phyloP scores from a whole-genome alignment of 2,797 vertebrate species.

The Tachyglossus aculeatus region DNA sequence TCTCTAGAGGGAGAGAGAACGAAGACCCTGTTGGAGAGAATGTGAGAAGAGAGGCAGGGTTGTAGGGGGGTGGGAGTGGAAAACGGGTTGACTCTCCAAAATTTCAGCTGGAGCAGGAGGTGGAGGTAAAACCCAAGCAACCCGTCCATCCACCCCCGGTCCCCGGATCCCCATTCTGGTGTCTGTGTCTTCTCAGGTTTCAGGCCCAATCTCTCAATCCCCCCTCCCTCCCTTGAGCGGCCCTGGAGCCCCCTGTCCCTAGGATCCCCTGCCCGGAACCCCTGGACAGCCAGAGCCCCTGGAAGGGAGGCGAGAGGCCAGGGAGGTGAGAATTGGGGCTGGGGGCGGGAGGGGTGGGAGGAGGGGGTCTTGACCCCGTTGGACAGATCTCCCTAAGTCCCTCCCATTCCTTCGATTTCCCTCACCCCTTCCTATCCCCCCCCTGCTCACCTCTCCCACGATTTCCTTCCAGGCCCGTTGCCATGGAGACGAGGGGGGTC shows the following conservation, averaged over 20 bases:
- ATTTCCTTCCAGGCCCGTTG: rapidly evolving
- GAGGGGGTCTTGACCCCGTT: not conserved
- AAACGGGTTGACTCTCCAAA: too few relatives aligned
- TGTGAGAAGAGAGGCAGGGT: too few relatives aligned
- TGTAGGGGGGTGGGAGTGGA: too few relatives aligned
- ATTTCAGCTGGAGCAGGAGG: too few relatives aligned
- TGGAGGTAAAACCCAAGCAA: too few relatives aligned
- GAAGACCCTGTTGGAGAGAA: too few relatives aligned
- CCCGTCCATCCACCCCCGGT: too few relatives aligned
- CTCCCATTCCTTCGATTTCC: not conserved
- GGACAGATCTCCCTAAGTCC: not conserved
- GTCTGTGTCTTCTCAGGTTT: not conserved
- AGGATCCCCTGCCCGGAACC: not conserved
- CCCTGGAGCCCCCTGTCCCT: not conserved
- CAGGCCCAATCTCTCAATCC: not conserved
- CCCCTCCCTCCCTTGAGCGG: not conserved
- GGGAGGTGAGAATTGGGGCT: too few relatives aligned
- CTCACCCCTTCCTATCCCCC: not conserved
- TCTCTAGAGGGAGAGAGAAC: too few relatives aligned
- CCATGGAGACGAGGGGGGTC: too few relatives aligned
- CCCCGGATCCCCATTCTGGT: too few relatives aligned
- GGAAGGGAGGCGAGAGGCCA: not conserved
- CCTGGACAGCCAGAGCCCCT: not conserved
- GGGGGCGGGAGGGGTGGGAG: not conserved
- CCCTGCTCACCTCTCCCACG: not conserved